phyloP scores from a whole-genome alignment of 2,797 vertebrate genomes.

The Clarias laeviceps region DNA sequence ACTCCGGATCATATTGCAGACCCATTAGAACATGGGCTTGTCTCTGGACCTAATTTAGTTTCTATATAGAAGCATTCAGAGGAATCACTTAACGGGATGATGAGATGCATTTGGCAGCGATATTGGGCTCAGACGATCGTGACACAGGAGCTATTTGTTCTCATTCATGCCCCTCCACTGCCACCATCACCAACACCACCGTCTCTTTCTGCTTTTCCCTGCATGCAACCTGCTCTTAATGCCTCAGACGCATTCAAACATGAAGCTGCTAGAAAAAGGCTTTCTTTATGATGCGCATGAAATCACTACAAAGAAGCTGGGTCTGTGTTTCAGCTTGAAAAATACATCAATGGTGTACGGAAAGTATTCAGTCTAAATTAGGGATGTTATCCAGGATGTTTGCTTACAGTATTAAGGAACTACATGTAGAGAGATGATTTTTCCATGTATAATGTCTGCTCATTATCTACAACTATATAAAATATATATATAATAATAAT shows the following conservation, averaged over 20 bases:
- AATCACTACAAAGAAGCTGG: constrained; percentile 6
- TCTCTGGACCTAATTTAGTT: constrained; percentile 58
- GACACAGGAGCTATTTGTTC: constrained; percentile 41
- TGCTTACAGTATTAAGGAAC: no score
- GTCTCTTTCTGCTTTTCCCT: not conserved
- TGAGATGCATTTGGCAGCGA: constrained; percentile 46
- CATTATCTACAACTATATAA: not conserved
- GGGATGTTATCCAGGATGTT: not conserved
- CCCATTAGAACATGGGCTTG: constrained; percentile 65
- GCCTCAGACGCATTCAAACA: constrained; percentile 13
- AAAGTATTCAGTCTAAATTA: not conserved
- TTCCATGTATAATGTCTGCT: no score
- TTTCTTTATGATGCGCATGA: not conserved
- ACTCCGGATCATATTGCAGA: constrained; percentile 71
- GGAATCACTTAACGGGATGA: constrained; percentile 63
- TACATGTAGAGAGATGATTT: not conserved
- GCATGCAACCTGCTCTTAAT: constrained; percentile 19
- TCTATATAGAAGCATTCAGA: constrained; percentile 61
- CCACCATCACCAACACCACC: not conserved
- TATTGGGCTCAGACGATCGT: constrained; percentile 39
- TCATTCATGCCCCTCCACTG: not conserved
- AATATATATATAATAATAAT: not conserved
- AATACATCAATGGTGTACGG: not conserved
- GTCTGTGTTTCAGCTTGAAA: not conserved
- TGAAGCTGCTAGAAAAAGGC: not conserved